Evolutionary conservation across 2,113 vertebrate species (phyloP), one percentile per base, ranked within the genome.

Genomic region (Lophochroa leadbeateri): DNA sequence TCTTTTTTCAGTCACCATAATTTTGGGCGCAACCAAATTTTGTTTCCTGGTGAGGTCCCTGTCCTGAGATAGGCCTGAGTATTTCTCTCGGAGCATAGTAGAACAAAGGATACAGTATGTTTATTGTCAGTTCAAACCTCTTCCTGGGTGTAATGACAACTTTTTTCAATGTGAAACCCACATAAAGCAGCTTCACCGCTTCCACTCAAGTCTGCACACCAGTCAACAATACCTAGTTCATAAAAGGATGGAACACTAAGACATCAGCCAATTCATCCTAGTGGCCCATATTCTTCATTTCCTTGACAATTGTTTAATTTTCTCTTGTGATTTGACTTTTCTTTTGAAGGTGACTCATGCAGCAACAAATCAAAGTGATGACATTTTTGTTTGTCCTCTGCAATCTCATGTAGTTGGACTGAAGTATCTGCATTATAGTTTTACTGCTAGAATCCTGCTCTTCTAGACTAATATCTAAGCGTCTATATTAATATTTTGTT

Each of bases 231-330:
- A 81, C 35, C 20, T 31, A 71, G 28, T 24, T 92, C 39, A 47
- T 35, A 94, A 64, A 7, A 82, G 35, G 86, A 84, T 9, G 17
- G 47, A 81, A 43, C 47, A 64, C 27, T 55, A 52, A 86, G 29
- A 92, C 33, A 82, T 37, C 52, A 87, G 28, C 9, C 61, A 76
- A 33, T 85, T 77, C 70, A 61, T 69, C 28, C 28, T 70, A 90
- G 43, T 27, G 41, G 49, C 28, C 31, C 2, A 4, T 12, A 74
- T 50, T 85, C 82, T 85, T 94, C 15, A 52, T 53, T 89, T 92
- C 49, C 41, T 79, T 82, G 63, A 86, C 75, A 94, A 93, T 69
- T n/a, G 41, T 46, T 89, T 90, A n/a, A 82, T 85, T 95, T 89
- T 91, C 41, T 91, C 25, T n/a, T 46, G 41, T 67, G 44, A 88